A percentile compares a stretch with the other conserved stretches of the same genome.
Evolutionary conservation across 2,113 vertebrate genomes (phyloP).

Genomic region (Ceyx margarethae): DNA sequence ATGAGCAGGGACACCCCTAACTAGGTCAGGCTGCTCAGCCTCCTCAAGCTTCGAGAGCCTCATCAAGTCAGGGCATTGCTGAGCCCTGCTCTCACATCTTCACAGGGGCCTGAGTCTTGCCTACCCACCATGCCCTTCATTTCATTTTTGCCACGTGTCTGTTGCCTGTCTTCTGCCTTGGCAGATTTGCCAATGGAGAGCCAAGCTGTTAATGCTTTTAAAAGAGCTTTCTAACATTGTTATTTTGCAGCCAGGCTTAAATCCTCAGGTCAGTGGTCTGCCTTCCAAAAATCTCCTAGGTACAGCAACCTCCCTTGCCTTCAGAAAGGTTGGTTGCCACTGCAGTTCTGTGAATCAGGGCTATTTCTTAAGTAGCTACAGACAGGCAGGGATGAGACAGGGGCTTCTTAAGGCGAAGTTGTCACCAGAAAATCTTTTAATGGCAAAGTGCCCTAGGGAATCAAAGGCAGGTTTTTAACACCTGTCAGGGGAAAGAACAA

Average conservation of each 20-base stretch:
- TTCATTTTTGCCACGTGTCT: not conserved
- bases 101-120: not conserved
- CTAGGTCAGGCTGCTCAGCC: no score
- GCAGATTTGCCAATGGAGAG: not conserved
- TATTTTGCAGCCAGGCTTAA: not conserved
- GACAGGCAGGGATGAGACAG: not conserved
- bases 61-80: not conserved
- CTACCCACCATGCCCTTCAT: not conserved
- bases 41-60: no score
- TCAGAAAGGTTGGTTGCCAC: not conserved
- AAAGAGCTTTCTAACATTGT: not conserved
- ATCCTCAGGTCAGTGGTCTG: not conserved
- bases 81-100: not conserved
- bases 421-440: not conserved
- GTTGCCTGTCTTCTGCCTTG: not conserved
- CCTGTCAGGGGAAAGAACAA: not conserved
- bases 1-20: no score
- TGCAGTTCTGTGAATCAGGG: not conserved
- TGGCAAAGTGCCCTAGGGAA: not conserved
- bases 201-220: not conserved
- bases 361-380: not conserved
- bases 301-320: not conserved
- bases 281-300: not conserved
- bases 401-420: not conserved
- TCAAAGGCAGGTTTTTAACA: slow-evolving; percentile 1